A percentile compares a stretch with the other conserved stretches of the same genome.
Evolutionary conservation across 37 sponge, comb jelly and placozoan species (phyloP).

Genomic region (Oscarella lobularis): DNA sequence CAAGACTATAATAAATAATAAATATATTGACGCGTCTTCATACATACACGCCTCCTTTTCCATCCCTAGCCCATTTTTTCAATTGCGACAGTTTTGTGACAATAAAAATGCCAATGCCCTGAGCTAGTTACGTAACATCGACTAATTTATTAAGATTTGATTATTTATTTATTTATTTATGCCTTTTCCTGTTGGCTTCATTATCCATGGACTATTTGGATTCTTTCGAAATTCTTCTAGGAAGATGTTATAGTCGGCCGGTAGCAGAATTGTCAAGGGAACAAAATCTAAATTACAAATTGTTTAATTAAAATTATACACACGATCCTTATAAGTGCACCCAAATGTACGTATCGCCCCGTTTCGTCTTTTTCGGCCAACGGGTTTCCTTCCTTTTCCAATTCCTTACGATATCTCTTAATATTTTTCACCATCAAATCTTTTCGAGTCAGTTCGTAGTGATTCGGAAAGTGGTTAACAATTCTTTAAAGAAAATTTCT

Average conservation of each 20-base stretch:
- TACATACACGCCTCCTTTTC: constrained; percentile 18
- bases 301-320: neutral
- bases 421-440: constrained; percentile 91
- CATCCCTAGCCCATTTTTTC: constrained; percentile 96
- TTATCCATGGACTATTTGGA: constrained; percentile 90
- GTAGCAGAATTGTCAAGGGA: constrained; percentile 84
- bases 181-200: constrained; percentile 84
- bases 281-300: constrained; percentile 64
- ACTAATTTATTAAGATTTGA: neutral
- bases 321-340: constrained; percentile 10
- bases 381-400: constrained; percentile 84
- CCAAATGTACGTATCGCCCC: constrained; percentile 60
- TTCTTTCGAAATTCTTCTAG: constrained; percentile 89
- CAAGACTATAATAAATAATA: neutral
- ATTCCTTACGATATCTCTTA: constrained; percentile 89
- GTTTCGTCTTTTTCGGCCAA: constrained; percentile 79
- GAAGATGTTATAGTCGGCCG: constrained; percentile 97
- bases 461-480: constrained; percentile 89
- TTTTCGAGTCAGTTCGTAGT: constrained; percentile 92
- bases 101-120: constrained; percentile 92
- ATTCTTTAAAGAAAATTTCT: constrained; percentile 21
- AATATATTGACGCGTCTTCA: neutral
- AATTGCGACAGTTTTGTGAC: constrained; percentile 92
- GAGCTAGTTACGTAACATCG: constrained; percentile 32
- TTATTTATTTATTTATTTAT: constrained; percentile 3